phyloP scores from a whole-genome alignment of 1,140 invertebrate genomes.

The Magallana angulata region DNA sequence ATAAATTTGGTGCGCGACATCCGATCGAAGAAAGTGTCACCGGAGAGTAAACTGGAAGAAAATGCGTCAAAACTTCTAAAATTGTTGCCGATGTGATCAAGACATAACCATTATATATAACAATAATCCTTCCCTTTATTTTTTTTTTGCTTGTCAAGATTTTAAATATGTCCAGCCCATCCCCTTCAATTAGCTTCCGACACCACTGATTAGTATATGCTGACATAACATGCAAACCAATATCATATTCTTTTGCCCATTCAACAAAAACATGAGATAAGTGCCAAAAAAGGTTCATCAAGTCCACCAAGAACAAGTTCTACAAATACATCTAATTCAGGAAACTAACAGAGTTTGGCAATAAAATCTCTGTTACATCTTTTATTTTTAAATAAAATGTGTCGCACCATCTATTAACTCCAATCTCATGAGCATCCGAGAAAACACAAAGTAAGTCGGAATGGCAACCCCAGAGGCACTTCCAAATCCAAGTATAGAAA shows the following conservation, averaged over 20 bases:
- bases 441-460: conserved; percentile 55
- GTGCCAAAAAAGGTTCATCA: conserved; percentile 69
- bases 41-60: too few relatives aligned
- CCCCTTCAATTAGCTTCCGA: too few relatives aligned
- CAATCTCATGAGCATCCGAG: conserved; percentile 42
- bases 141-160: too few relatives aligned
- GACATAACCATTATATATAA: too few relatives aligned
- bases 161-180: too few relatives aligned
- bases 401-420: conserved; percentile 43
- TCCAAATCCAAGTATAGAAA: conserved; percentile 63
- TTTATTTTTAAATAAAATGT: too few relatives aligned
- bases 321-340: not conserved
- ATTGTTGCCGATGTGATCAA: too few relatives aligned
- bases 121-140: too few relatives aligned
- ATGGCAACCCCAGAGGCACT: conserved; percentile 52
- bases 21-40: too few relatives aligned
- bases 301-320: not conserved
- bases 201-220: conserved; percentile 53
- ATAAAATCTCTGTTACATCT: not conserved
- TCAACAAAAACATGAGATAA: conserved; percentile 58
- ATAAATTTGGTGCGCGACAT: too few relatives aligned
- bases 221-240: conserved; percentile 62
- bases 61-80: too few relatives aligned
- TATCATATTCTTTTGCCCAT: conserved; percentile 57
- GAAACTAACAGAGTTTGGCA: conserved; percentile 44